Evolutionary conservation across 37 sponge, comb jelly and placozoan genomes (phyloP), one percentile per base, ranked within the genome.

Genomic region (Diacarnus erythraeanus): DNA sequence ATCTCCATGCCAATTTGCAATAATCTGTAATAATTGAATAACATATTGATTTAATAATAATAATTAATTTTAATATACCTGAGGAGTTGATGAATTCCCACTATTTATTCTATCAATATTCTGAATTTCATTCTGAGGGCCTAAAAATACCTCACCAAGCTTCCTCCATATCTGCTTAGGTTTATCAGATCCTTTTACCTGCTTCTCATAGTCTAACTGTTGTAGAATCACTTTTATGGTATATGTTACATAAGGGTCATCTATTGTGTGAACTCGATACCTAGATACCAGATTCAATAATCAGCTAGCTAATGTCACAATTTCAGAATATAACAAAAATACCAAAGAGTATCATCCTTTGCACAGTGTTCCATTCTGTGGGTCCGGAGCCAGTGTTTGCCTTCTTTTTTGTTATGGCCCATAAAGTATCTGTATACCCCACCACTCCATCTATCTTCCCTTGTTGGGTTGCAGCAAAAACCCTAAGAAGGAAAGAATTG

Each of bases 1-100:
- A 76, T 92, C 93, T 51, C 93, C 93, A 29, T 84, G 72, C 93
- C 93, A 92, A 20, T 43, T 66, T 34, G 75, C 93, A 30, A 85
- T 85, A 42, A 92, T 77, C 93, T 92, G 23, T 69, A 54, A 20
- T n/a, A 31, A 57, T 1, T 47, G 1, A 67, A 21, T 33, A 29
- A 56, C 51, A 47, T 47, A 15, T 47, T 47, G 51, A 47, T 47
- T 72, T 43, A 34, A 73, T 1, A 4, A 38, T 54, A 59, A 1
- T 2, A 20, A 63, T 3, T 17, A 3, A 27, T 38, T 42, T 64
- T 25, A 3, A 58, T 36, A 10, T 61, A 86, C 92, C 75, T 83
- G 70, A 56, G 92, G 88, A 25, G 72, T 77, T 30, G 84, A 79
- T 0, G 84, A 61, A 42, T 44, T 20, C 2, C 88, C 78, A 22